These are phyloP conservation scores for Chaenogobius annularis DNA, from an alignment of 2,113 vertebrate genomes.

Conservation along the genomic window DNA sequence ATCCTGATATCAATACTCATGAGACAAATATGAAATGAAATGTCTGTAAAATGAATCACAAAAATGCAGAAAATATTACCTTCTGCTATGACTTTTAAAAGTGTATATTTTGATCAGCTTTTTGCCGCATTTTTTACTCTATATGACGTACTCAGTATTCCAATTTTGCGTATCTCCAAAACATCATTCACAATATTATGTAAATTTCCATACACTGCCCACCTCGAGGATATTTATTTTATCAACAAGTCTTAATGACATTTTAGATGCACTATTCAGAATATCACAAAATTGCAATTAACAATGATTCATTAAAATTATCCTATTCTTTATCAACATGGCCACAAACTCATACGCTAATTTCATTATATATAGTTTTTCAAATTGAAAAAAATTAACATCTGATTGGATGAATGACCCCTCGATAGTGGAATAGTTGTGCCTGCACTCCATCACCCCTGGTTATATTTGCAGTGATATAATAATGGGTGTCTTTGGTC, in stretches of 20 bases:
- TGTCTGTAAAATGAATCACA: too few relatives aligned
- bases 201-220: too few relatives aligned
- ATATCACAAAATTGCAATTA: neutral
- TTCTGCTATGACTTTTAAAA: too few relatives aligned
- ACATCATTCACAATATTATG: too few relatives aligned
- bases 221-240: neutral
- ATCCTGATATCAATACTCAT: too few relatives aligned
- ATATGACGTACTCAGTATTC: too few relatives aligned
- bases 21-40: too few relatives aligned
- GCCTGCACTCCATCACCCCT: slow-evolving; percentile 15
- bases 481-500: slow-evolving; percentile 54
- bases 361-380: neutral
- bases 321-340: neutral
- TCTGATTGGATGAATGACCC: neutral
- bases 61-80: too few relatives aligned
- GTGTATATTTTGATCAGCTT: too few relatives aligned
- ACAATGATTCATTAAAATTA: neutral
- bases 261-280: neutral
- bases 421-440: slow-evolving; percentile 1
- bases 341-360: neutral
- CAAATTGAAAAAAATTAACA: neutral
- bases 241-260: neutral
- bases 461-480: slow-evolving; percentile 15
- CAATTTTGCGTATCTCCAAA: too few relatives aligned
- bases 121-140: too few relatives aligned